phyloP scores from a whole-genome alignment of 2,797 vertebrate genomes.

The Rhinichthys osculus region DNA sequence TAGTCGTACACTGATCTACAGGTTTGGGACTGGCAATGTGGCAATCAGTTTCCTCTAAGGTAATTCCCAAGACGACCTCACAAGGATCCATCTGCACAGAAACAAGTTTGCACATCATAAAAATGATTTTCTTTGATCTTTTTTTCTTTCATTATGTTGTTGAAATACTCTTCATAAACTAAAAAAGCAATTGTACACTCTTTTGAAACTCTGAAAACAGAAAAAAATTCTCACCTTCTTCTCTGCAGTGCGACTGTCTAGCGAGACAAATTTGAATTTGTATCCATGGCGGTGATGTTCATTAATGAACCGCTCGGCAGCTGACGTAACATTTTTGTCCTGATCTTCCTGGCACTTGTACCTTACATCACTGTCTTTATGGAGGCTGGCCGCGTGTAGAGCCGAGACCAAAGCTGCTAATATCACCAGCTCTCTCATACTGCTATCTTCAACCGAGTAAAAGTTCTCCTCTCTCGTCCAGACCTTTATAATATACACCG shows the following conservation, averaged over 20 bases:
- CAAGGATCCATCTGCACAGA: constrained; percentile 55
- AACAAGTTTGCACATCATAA: background rate
- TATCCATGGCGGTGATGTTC: constrained; percentile 66
- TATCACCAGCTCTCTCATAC: constrained; percentile 62
- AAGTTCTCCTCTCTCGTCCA: background rate
- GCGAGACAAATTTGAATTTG: constrained; percentile 62
- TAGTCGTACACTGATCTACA: constrained; percentile 58
- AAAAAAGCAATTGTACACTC: background rate
- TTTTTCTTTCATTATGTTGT: background rate
- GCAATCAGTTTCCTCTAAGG: constrained; percentile 66
- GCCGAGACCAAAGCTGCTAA: constrained; percentile 49
- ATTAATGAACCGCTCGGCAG: constrained; percentile 62
- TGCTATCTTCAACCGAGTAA: constrained; percentile 23
- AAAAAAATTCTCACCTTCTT: constrained; percentile 50
- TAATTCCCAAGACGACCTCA: constrained; percentile 54
- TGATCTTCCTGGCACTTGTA: constrained; percentile 47
- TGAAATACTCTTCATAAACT: background rate
- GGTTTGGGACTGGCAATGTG: constrained; percentile 61
- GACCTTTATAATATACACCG: constrained; percentile 54
- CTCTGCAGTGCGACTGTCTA: background rate
- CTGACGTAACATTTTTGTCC: background rate
- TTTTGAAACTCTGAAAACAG: background rate
- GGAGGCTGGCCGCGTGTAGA: constrained; percentile 34
- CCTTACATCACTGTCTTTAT: background rate
- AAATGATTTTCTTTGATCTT: background rate